phyloP scores from a whole-genome alignment of 2,113 vertebrate species.

The Anas platyrhynchos region DNA sequence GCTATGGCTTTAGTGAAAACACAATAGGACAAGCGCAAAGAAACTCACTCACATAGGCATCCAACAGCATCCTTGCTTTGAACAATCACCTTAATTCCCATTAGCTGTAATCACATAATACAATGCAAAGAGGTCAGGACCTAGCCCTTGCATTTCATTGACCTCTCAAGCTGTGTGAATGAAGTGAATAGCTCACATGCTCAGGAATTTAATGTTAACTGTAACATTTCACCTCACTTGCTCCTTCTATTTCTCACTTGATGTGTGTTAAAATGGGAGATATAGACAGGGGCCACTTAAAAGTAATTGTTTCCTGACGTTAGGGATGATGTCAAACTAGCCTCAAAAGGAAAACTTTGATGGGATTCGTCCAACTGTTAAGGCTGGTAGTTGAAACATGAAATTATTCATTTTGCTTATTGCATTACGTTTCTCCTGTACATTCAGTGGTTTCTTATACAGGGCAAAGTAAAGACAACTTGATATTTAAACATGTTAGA shows the following conservation, averaged over 20 bases:
- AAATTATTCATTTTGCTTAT: constrained; percentile 71
- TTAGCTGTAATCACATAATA: constrained; percentile 25
- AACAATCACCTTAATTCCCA: not conserved
- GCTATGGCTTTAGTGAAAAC: not conserved
- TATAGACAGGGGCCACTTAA: constrained; percentile 27
- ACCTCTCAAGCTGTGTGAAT: not conserved
- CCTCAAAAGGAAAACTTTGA: constrained; percentile 58
- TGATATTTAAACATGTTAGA: constrained; percentile 44
- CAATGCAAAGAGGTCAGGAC: not conserved
- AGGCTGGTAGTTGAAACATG: constrained; percentile 56
- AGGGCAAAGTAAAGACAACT: constrained; percentile 55
- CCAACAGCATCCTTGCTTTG: not conserved
- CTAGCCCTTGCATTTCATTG: not conserved
- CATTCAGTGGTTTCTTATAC: constrained; percentile 47
- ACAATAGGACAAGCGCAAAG: not conserved
- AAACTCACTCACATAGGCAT: not conserved
- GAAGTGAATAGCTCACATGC: constrained; percentile 5
- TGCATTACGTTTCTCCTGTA: constrained; percentile 69
- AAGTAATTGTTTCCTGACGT: constrained; percentile 68
- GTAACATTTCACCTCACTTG: not conserved
- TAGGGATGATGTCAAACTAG: constrained; percentile 59
- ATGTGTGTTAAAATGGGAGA: constrained; percentile 31
- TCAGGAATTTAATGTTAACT: constrained; percentile 1
- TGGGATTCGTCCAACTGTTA: constrained; percentile 62
- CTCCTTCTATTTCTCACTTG: constrained; percentile 32